phyloP scores from a whole-genome alignment of 1,140 invertebrate genomes.

The Laupala kohalensis region DNA sequence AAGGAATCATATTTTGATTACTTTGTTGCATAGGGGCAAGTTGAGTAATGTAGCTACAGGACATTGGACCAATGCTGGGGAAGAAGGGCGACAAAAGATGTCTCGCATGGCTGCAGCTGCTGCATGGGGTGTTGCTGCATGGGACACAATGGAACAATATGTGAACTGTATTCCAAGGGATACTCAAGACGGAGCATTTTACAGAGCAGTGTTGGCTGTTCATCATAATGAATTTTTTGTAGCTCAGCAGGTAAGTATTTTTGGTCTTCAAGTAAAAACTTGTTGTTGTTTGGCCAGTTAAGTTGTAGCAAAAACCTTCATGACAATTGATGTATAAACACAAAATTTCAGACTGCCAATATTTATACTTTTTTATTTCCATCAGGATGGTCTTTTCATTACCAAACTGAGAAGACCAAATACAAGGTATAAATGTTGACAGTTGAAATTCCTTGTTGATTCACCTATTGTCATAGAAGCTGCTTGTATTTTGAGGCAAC shows the following conservation, averaged over 20 bases:
- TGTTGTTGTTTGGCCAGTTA: no score
- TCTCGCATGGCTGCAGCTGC: conserved; percentile 85
- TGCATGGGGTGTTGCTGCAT: conserved; percentile 86
- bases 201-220: conserved; percentile 85
- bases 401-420: no score
- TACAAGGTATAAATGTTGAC: no score
- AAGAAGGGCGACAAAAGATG: conserved; percentile 66
- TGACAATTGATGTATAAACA: no score
- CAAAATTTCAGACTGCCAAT: no score
- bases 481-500: no score
- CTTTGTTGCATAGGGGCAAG: conserved; percentile 33
- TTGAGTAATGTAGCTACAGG: conserved; percentile 64
- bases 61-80: conserved; percentile 56
- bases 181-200: conserved; percentile 80
- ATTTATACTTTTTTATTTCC: no score
- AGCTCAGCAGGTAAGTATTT: conserved; percentile 31
- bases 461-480: no score
- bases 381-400: no score
- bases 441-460: no score
- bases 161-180: conserved; percentile 38
- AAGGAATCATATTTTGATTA: no score
- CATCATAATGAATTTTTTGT: conserved; percentile 68
- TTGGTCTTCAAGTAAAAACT: not conserved
- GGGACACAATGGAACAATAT: conserved; percentile 77
- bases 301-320: no score